These are phyloP conservation scores for Aphyosemion australe DNA, from an alignment of 2,113 vertebrate species.

Conservation along the genomic window DNA sequence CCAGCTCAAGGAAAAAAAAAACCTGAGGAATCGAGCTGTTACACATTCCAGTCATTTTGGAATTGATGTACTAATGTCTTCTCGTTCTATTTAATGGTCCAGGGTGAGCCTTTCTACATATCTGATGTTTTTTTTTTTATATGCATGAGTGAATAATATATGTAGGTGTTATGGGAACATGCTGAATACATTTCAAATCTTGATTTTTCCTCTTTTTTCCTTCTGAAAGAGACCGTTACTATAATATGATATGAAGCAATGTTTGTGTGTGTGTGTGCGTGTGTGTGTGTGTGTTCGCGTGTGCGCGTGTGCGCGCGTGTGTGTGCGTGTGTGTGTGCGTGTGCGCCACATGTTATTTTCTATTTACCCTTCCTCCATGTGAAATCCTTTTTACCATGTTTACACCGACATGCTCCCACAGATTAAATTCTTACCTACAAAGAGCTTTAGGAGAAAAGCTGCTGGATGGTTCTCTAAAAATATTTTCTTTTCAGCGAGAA, in stretches of 20 bases:
- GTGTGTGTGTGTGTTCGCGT: conserved; percentile 6
- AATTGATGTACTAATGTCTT: not conserved
- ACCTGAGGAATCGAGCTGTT: too few species aligned
- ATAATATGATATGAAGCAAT: not conserved
- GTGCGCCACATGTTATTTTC: not conserved
- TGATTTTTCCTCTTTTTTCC: not conserved
- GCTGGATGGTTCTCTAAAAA: conserved; percentile 13
- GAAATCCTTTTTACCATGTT: conserved; percentile 42
- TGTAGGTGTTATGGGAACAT: conserved; percentile 2
- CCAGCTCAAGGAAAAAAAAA: not conserved
- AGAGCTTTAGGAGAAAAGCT: conserved; percentile 22
- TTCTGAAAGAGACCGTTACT: conserved; percentile 2
- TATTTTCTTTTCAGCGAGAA: not conserved
- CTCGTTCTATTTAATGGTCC: not conserved
- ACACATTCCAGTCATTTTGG: too few species aligned
- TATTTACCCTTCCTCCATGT: conserved; percentile 9
- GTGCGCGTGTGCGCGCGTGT: not conserved
- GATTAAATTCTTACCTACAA: conserved; percentile 35
- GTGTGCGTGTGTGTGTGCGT: not conserved
- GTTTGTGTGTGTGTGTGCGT: not conserved
- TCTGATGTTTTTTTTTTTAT: not conserved
- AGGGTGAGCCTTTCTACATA: not conserved
- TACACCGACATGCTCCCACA: conserved; percentile 11
- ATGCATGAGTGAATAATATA: conserved; percentile 10
- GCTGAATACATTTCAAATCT: conserved; percentile 9